phyloP scores from a whole-genome alignment of 2,113 vertebrate species.

The Pardalotus punctatus region DNA sequence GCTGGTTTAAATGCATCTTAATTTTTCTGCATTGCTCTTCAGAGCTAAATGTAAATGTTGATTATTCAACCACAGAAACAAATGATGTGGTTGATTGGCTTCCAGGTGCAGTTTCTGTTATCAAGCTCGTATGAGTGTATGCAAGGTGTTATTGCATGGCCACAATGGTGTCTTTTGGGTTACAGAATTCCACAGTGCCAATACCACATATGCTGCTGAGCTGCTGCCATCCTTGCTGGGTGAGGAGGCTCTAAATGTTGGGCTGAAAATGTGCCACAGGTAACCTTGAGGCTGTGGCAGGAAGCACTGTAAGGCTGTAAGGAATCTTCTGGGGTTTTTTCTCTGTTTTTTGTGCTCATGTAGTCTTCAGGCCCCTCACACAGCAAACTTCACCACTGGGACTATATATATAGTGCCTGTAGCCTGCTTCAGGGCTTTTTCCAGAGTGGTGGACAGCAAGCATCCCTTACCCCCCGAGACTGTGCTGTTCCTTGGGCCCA shows the following conservation, averaged over 20 bases:
- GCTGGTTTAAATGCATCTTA: background rate
- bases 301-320: background rate
- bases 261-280: accelerated
- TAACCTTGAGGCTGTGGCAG: background rate
- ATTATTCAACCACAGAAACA: background rate
- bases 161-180: background rate
- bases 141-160: background rate
- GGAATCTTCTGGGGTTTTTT: background rate
- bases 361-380: background rate
- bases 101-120: background rate
- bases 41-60: background rate
- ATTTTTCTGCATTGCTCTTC: background rate
- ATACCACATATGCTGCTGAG: background rate
- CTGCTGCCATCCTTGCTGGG: background rate
- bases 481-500: background rate
- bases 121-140: too few relatives aligned
- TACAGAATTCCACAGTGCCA: background rate
- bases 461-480: background rate
- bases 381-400: background rate
- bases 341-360: background rate
- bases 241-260: background rate
- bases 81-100: background rate
- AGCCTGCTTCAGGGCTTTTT: background rate
- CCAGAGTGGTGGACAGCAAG: too few relatives aligned
- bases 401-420: background rate